phyloP scores from a whole-genome alignment of 2,888 invertebrate genomes.

The Molorchus minor region DNA sequence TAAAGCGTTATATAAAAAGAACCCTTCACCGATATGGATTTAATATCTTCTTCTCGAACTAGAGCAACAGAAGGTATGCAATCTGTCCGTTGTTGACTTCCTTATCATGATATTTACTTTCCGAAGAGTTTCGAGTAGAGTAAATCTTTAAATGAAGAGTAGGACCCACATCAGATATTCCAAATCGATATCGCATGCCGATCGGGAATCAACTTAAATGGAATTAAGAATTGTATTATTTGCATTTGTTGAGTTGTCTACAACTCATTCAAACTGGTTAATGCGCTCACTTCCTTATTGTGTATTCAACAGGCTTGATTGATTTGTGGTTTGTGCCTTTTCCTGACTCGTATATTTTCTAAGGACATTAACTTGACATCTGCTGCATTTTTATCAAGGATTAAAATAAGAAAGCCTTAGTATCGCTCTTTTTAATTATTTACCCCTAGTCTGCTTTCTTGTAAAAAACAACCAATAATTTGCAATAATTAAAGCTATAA shows the following conservation, averaged over 20 bases:
- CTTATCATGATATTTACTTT: slow-evolving; percentile 1
- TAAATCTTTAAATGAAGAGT: slow-evolving; percentile 11
- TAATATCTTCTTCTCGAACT: no score
- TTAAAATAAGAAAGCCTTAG: no score
- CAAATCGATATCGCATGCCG: slow-evolving; percentile 28
- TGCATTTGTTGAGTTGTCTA: slow-evolving; percentile 14
- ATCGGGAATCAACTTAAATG: slow-evolving; percentile 17
- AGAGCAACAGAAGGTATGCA: slow-evolving; percentile 1
- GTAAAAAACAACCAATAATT: no score
- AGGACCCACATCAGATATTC: slow-evolving; percentile 19
- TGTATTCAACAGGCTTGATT: slow-evolving; percentile 6
- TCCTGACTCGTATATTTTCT: no score
- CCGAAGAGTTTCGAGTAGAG: not conserved
- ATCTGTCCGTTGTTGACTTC: slow-evolving; percentile 7
- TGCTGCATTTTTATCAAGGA: no score
- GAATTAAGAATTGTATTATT: slow-evolving; percentile 15
- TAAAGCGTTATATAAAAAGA: no score
- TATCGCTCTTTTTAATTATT: no score
- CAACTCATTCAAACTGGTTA: not conserved
- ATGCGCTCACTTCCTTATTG: not conserved
- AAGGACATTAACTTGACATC: no score
- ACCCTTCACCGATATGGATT: no score
- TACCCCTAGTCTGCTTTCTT: no score
- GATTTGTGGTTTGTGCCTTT: not conserved
- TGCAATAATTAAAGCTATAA: no score